Conservation (phyloP, 2,888 invertebrate species). For the Noctua janthina region DNA sequence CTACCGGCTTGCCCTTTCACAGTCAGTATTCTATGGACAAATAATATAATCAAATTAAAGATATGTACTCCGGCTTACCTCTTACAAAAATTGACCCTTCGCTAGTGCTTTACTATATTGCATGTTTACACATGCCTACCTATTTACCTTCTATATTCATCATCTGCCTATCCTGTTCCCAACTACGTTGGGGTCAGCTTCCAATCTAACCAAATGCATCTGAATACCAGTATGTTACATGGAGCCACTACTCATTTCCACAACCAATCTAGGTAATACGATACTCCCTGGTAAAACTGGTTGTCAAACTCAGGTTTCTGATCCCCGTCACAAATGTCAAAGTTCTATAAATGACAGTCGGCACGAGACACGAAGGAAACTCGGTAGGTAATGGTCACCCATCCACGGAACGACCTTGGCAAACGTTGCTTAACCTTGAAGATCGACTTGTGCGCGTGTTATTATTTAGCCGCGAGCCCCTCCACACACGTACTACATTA, state of each 20-base stretch:
- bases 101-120: neutral
- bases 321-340: neutral
- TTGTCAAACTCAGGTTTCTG: neutral
- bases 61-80: no score
- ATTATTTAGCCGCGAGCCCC: neutral
- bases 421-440: neutral
- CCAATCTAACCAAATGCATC: neutral
- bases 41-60: no score
- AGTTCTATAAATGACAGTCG: neutral
- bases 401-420: neutral
- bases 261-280: neutral
- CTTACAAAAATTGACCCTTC: no score
- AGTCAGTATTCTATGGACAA: no score
- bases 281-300: neutral
- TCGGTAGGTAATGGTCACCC: neutral
- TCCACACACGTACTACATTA: constrained; percentile 11
- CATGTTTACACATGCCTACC: constrained; percentile 1
- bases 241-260: neutral
- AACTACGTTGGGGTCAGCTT: neutral
- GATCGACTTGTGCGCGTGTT: neutral
- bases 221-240: neutral
- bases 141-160: neutral
- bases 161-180: neutral
- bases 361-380: neutral
- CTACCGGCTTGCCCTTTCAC: no score